Evolutionary conservation across 2,797 vertebrate species (phyloP), one percentile per base, ranked within the genome.

Genomic region (Hippoglossus hippoglossus): DNA sequence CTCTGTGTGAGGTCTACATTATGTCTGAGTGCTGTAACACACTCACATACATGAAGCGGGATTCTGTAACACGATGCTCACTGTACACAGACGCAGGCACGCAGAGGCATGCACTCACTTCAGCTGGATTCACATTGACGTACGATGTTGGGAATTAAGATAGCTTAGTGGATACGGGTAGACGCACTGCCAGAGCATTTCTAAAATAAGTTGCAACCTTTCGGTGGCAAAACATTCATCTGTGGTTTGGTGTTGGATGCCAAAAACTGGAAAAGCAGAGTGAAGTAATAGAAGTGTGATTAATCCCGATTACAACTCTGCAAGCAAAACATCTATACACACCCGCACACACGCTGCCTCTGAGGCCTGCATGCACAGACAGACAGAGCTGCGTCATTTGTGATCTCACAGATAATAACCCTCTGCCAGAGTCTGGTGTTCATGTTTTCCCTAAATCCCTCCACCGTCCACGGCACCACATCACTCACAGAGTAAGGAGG

Each of bases 21-120:
- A 44, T 21, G 52, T 62, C 61, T n/a, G 28, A 39, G 60, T 18
- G 36, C 24, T 57, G 28, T 28, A 60, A 46, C 41, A 54, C 36
- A 65, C 49, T 67, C 60, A 70, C 41, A 71, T 61, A 53, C 52
- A 68, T 34, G 39, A 34, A 24, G 60, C 49, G 9, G 24, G 54
- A 64, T 71, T 80, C 71, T 73, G 81, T 82, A 88, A 88, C 26
- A 53, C 28, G 77, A 86, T 53, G 55, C 83, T 71, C 63, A 71
- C 52, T 81, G 77, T 80, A 80, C 71, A 82, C 67, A 73, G 65
- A 86, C 64, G 36, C 49, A 72, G 61, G 77, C 84, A 73, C 31
- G 81, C 78, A 81, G 77, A 77, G 74, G 71, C 79, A 73, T 64
- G 74, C 50, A 5, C 56, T 69, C 63, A 54, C 76, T 71, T 74